phyloP scores from a whole-genome alignment of 2,797 vertebrate genomes.

The Echeneis naucrates region DNA sequence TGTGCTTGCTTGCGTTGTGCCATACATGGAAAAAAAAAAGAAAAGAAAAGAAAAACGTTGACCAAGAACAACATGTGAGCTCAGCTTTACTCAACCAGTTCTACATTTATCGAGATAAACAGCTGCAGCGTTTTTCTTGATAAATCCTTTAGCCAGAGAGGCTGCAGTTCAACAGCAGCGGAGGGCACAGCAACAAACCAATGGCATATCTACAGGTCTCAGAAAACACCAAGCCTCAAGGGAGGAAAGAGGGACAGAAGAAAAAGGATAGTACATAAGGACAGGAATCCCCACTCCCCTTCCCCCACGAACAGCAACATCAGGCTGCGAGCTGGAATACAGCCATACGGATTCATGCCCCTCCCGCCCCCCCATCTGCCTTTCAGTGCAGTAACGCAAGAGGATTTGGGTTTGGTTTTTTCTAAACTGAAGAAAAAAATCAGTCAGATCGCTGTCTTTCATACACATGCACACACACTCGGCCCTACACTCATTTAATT shows the following conservation, averaged over 20 bases:
- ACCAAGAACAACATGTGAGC: constrained; percentile 4
- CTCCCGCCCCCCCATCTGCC: constrained; percentile 67
- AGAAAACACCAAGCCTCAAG: constrained; percentile 9
- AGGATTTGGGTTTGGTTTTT: constrained; percentile 65
- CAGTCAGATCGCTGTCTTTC: constrained; percentile 55
- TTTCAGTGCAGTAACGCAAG: constrained; percentile 65
- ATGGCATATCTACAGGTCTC: constrained; percentile 18
- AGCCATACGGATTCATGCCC: constrained; percentile 50
- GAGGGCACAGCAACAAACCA: constrained; percentile 24
- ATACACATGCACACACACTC: constrained; percentile 28
- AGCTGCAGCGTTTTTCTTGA: constrained; percentile 48
- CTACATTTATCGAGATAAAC: constrained; percentile 55
- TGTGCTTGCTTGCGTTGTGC: constrained; percentile 16
- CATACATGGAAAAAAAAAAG: constrained; percentile 18
- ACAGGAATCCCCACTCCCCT: constrained; percentile 18
- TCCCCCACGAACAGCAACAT: constrained; percentile 43
- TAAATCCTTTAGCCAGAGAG: constrained; percentile 17
- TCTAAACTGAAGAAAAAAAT: constrained; percentile 53
- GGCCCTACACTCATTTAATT: constrained; percentile 79
- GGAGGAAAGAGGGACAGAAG: constrained; percentile 27
- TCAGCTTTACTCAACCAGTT: constrained; percentile 27
- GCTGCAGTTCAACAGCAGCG: constrained; percentile 12
- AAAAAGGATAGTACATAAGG: constrained; percentile 20
- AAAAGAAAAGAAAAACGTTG: background rate
- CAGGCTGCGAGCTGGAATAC: constrained; percentile 48